Percentiles rank a stretch among this genome's conserved stretches.
phyloP scores from a whole-genome alignment of 2,113 vertebrate species.

The Pardalotus punctatus region DNA sequence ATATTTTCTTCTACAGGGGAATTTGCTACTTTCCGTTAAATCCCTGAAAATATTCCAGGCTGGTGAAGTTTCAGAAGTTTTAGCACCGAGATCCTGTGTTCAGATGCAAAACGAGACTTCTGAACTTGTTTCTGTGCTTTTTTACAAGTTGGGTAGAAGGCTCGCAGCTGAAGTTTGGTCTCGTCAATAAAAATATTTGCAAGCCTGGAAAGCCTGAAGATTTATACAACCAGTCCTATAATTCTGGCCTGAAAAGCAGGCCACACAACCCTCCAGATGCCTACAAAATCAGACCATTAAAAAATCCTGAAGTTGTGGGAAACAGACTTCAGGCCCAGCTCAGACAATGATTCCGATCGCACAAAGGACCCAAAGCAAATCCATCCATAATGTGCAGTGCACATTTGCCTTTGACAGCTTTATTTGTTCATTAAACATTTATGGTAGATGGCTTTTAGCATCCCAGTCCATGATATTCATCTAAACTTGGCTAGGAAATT shows the following conservation, averaged over 20 bases:
- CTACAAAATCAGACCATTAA: background rate
- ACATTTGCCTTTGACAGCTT: slow-evolving; percentile 48
- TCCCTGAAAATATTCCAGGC: background rate
- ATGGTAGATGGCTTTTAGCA: slow-evolving; percentile 36
- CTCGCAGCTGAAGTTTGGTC: background rate
- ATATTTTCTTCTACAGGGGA: background rate
- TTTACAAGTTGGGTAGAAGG: background rate
- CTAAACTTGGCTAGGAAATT: slow-evolving; percentile 40
- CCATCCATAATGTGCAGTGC: background rate
- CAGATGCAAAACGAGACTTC: background rate
- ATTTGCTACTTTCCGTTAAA: background rate
- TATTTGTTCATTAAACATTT: slow-evolving; percentile 66
- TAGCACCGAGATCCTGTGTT: background rate
- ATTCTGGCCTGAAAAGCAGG: background rate
- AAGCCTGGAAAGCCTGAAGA: background rate
- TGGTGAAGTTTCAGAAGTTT: background rate
- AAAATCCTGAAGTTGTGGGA: background rate
- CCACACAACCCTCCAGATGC: background rate
- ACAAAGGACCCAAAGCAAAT: background rate
- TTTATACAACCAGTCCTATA: background rate
- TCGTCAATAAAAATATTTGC: background rate
- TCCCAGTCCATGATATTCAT: slow-evolving; percentile 5
- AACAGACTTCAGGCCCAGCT: background rate
- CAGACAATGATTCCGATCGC: background rate
- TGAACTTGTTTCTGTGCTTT: background rate